Evolutionary conservation across 2,797 vertebrate species (phyloP), one percentile per base, ranked within the genome.

Genomic region (Poecilia gillii): DNA sequence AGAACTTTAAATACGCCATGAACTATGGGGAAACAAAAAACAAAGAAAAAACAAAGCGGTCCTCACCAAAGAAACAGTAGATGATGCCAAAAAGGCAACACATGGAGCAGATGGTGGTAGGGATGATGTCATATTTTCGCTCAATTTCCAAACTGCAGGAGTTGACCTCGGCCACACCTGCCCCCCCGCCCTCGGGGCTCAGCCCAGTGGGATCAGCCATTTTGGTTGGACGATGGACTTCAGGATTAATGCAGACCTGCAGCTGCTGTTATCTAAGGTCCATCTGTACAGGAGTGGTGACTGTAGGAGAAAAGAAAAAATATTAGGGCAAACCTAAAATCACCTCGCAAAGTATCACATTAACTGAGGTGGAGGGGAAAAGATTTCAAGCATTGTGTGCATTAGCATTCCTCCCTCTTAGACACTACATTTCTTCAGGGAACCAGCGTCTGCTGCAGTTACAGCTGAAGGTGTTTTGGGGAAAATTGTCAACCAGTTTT

Each of bases 11-110:
- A 53, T 31, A 76, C 7, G 75, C 25, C 71, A n/a, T 43, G 57
- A 75, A 7, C 6, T 45, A 3, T 64, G 59, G 41, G 41, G 39
- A 41, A 41, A 41, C 33, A 33, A 36, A 33, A 33, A 18, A 49
- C 0, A 7, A 20, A 2, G 23, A 66, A 49, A 20, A 20, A 20
- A 49, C 14, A 39, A 41, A 33, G 57, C 9, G 45, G 64, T 59
- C 49, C 96, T 97, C 92, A 98, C 97, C 97, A 72, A 98, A 97
- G 94, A 97, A 97, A 92, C 97, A 97, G 93, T 97, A 98, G 93
- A 97, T 95, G 91, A 97, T 95, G 62, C 97, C 97, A 77, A 98
- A 97, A 76, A 97, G 94, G 91, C 97, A 97, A 91, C 97, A 97
- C 93, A 97, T 96, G 84, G 96, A 96, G 90, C 96, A 97, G 90